Conservation (phyloP, 1,140 invertebrate species). For the Radopholus similis region DNA sequence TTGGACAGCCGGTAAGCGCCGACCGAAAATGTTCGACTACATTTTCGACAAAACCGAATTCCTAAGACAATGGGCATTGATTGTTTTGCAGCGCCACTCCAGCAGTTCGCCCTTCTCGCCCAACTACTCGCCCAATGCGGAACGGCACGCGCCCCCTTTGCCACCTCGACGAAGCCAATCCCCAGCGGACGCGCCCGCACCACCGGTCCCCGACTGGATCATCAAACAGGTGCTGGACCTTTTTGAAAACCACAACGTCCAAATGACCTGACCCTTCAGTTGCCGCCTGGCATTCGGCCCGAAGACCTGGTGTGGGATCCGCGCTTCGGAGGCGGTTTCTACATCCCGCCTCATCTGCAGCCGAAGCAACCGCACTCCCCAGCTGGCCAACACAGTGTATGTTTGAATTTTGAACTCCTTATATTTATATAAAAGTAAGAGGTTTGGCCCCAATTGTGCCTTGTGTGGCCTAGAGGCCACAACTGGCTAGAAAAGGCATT, state of each 20-base stretch:
- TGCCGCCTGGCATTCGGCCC: slow-evolving; percentile 29
- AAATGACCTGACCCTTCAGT: too few relatives aligned
- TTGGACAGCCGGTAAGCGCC: not conserved
- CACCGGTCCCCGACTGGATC: slow-evolving; percentile 24
- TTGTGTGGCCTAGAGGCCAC: too few relatives aligned
- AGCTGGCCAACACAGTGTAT: not conserved
- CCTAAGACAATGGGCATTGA: too few relatives aligned
- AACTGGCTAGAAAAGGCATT: too few relatives aligned
- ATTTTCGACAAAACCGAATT: not conserved
- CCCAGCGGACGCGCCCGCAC: not conserved
- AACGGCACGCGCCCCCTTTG: not conserved
- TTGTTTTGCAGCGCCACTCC: not conserved
- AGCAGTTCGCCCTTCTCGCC: not conserved
- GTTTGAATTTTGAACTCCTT: too few relatives aligned
- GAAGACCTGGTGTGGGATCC: slow-evolving; percentile 25
- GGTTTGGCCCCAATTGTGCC: too few relatives aligned
- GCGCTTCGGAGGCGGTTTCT: slow-evolving; percentile 14
- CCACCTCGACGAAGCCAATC: slow-evolving; percentile 9
- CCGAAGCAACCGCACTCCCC: not conserved
- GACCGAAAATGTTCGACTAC: not conserved
- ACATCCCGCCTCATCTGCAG: slow-evolving; percentile 5
- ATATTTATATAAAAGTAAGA: too few relatives aligned
- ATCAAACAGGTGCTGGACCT: too few relatives aligned
- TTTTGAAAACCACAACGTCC: too few relatives aligned
- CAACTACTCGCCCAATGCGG: not conserved